These are phyloP conservation scores for Myrmophylax atrothorax DNA, from an alignment of 2,113 vertebrate species.

Conservation along the genomic window DNA sequence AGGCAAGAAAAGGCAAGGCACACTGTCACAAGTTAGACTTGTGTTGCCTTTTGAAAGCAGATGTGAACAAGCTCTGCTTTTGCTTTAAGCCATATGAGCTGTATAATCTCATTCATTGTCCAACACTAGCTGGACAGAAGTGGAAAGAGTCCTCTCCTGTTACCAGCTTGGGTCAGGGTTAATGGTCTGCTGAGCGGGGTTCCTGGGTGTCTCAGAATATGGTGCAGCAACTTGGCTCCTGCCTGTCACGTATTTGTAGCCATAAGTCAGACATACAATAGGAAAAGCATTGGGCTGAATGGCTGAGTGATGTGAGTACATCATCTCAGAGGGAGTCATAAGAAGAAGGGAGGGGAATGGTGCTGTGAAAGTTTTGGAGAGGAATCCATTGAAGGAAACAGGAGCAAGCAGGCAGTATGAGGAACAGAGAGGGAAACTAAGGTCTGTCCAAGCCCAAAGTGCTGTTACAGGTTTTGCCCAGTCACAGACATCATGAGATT, in stretches of 20 bases:
- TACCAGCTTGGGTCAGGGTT: background rate
- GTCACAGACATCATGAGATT: background rate
- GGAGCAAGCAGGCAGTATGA: background rate
- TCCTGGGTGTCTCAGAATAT: background rate
- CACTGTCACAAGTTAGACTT: rapidly evolving
- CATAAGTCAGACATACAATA: background rate
- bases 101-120: background rate
- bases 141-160: background rate
- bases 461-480: background rate
- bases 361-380: background rate
- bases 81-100: background rate
- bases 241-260: background rate
- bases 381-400: background rate
- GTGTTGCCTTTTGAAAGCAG: background rate
- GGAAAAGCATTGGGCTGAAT: background rate
- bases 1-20: background rate
- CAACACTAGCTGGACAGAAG: background rate
- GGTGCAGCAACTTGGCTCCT: background rate
- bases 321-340: background rate
- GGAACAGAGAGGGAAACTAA: background rate
- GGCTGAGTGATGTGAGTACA: background rate
- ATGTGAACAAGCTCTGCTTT: background rate
- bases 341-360: background rate
- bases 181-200: background rate
- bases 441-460: background rate